Conservation (phyloP, 1,140 invertebrate species). For the Drosophila melanica region DNA sequence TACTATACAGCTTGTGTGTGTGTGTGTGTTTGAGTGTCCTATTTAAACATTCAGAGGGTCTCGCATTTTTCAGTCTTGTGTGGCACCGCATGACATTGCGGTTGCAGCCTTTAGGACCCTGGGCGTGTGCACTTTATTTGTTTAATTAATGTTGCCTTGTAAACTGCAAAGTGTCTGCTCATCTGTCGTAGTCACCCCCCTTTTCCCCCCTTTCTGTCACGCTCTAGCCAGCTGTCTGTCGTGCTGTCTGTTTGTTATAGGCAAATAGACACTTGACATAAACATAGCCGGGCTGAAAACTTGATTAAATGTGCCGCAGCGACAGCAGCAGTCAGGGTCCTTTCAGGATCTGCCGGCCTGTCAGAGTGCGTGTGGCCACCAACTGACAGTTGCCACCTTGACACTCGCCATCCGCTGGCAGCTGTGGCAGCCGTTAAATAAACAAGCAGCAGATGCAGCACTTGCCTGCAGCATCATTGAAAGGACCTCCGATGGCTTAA, state of each 20-base stretch:
- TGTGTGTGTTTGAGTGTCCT: slow-evolving; percentile 28
- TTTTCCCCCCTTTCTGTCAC: background rate
- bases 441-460: slow-evolving; percentile 41
- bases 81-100: slow-evolving; percentile 40
- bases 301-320: slow-evolving; percentile 77
- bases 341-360: slow-evolving; percentile 41
- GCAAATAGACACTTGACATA: slow-evolving; percentile 81
- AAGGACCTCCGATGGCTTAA: background rate
- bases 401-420: slow-evolving; percentile 60
- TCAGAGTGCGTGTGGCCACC: slow-evolving; percentile 70
- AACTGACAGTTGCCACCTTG: slow-evolving; percentile 73
- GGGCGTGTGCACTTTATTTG: slow-evolving; percentile 74
- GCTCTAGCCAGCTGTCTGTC: slow-evolving; percentile 9
- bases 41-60: slow-evolving; percentile 31
- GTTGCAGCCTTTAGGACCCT: slow-evolving; percentile 31
- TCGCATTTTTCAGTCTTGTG: slow-evolving; percentile 53
- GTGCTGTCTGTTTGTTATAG: slow-evolving; percentile 75
- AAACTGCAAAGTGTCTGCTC: slow-evolving; percentile 69
- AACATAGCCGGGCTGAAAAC: slow-evolving; percentile 77
- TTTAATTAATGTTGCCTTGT: slow-evolving; percentile 80
- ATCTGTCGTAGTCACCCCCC: slow-evolving; percentile 12
- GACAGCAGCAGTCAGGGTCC: slow-evolving; percentile 31
- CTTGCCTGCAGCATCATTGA: slow-evolving; percentile 52
- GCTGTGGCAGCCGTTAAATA: slow-evolving; percentile 53
- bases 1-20: slow-evolving; percentile 1